Conservation (phyloP, 2,113 vertebrate genomes). For the Corythornis cristatus region DNA sequence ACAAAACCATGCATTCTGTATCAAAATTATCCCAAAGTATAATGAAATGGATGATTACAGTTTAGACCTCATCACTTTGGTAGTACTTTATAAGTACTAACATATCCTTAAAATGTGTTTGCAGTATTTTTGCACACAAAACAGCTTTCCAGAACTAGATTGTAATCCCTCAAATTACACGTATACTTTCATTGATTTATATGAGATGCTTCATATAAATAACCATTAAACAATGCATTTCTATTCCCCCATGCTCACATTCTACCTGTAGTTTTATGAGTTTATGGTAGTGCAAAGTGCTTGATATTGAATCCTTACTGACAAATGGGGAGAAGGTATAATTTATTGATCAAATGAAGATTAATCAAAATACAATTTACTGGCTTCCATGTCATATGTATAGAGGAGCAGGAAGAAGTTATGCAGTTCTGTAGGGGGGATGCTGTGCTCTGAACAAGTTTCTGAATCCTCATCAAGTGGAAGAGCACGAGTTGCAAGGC, state of each 20-base stretch:
- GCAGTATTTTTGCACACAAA: neutral
- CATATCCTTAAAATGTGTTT: neutral
- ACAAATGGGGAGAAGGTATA: neutral
- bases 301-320: constrained; percentile 24
- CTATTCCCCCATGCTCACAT: neutral
- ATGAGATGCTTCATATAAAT: neutral
- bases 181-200: constrained; percentile 9
- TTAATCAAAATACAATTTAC: constrained; percentile 34
- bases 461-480: neutral
- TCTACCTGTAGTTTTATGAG: constrained; percentile 2
- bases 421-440: neutral
- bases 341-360: constrained; percentile 18
- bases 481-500: neutral
- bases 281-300: neutral
- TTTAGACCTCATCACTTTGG: neutral
- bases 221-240: neutral
- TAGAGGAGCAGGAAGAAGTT: neutral
- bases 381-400: neutral
- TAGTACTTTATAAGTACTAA: neutral
- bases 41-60: neutral
- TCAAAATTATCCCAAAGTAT: neutral
- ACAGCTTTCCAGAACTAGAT: neutral
- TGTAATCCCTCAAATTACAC: neutral
- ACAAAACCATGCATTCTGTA: neutral
- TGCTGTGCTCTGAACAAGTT: neutral